Percentiles rank a stretch among this genome's conserved stretches.
phyloP scores from a whole-genome alignment of 2,113 vertebrate genomes.

The Egretta garzetta region DNA sequence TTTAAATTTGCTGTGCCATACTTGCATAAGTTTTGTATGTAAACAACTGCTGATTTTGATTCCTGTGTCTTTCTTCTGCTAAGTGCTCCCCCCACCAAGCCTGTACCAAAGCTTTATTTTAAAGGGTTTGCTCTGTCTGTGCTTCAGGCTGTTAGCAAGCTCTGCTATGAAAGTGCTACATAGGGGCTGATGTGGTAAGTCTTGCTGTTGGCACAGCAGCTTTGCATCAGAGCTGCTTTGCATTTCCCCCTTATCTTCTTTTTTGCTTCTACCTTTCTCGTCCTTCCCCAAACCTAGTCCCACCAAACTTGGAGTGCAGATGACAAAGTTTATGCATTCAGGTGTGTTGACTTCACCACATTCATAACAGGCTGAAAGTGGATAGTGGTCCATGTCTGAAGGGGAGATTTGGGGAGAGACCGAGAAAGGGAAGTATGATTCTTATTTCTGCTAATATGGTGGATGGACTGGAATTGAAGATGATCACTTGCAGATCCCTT shows the following conservation, averaged over 20 bases:
- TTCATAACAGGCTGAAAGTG: accelerated
- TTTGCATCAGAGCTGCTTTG: neutral
- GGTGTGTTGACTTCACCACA: neutral
- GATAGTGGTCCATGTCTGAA: neutral
- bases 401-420: neutral
- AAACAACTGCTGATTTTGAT: neutral
- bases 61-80: neutral
- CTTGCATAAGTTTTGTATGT: neutral
- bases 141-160: neutral
- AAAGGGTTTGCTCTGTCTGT: neutral
- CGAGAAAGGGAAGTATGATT: neutral
- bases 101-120: neutral
- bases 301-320: neutral
- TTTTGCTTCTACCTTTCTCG: neutral
- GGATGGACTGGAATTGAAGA: neutral
- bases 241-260: neutral
- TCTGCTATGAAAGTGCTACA: neutral
- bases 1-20: neutral
- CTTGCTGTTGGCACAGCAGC: neutral
- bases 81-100: neutral
- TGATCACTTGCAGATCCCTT: neutral
- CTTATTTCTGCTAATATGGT: neutral
- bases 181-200: neutral
- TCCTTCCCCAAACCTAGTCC: neutral
- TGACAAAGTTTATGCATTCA: neutral